Conservation (phyloP, 2,888 invertebrate genomes). For the Leucozona laternaria region DNA sequence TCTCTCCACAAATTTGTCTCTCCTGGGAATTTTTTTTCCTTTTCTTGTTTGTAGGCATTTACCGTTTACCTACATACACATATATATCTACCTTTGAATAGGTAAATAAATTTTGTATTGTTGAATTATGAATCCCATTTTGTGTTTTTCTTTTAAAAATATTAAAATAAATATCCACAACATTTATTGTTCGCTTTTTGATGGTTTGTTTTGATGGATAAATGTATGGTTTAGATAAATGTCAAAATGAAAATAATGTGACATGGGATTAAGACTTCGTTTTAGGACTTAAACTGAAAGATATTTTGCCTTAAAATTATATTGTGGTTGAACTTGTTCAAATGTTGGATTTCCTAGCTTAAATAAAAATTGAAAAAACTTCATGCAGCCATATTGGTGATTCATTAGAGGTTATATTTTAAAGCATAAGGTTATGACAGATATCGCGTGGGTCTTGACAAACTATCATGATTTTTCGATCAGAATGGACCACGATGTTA, state of each 20-base stretch:
- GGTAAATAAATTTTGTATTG: constrained; percentile 34
- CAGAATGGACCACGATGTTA: too few relatives aligned
- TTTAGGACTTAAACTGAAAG: neutral
- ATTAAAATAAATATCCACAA: constrained; percentile 50
- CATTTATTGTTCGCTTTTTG: constrained; percentile 51
- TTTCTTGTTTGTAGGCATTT: neutral
- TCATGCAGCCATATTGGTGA: too few relatives aligned
- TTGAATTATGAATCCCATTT: constrained; percentile 54
- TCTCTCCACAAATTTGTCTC: too few relatives aligned
- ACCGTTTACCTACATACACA: neutral
- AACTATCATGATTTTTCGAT: too few relatives aligned
- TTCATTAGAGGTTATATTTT: too few relatives aligned
- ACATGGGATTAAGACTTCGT: constrained; percentile 42
- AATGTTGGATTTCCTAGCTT: neutral
- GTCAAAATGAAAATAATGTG: constrained; percentile 53
- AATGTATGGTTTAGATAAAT: constrained; percentile 48
- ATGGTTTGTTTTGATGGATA: constrained; percentile 56
- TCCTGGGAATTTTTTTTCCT: constrained; percentile 18
- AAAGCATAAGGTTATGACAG: too few relatives aligned
- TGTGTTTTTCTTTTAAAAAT: constrained; percentile 20
- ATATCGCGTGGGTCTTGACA: too few relatives aligned
- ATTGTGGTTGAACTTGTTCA: neutral
- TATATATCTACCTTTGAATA: neutral
- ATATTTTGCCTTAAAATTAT: neutral
- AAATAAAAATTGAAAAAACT: neutral